phyloP scores from a whole-genome alignment of 2,888 invertebrate species.

The Pammene fasciana region DNA sequence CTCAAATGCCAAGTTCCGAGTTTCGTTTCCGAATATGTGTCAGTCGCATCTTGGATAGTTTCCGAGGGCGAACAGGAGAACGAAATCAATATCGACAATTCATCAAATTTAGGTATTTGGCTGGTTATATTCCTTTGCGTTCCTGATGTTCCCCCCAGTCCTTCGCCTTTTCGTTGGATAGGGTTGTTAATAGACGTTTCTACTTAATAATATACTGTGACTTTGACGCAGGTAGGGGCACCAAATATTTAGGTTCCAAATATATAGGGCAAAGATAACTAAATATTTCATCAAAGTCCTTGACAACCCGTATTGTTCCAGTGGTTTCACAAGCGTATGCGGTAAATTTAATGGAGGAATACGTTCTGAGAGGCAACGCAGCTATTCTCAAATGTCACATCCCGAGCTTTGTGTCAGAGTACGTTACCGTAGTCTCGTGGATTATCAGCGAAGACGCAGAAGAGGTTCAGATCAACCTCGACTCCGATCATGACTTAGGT shows the following conservation, averaged over 20 bases:
- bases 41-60: conserved; percentile 93
- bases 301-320: conserved; percentile 81
- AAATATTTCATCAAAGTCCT: not conserved
- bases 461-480: conserved; percentile 77
- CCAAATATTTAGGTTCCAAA: not conserved
- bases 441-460: conserved; percentile 88
- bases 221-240: conserved; percentile 4
- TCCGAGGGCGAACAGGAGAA: conserved; percentile 85
- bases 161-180: conserved; percentile 30
- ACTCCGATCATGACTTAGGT: conserved; percentile 68
- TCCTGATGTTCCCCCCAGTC: conserved; percentile 26
- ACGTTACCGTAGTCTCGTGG: conserved; percentile 93
- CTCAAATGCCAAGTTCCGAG: conserved; percentile 97
- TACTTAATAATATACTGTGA: not conserved
- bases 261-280: not conserved
- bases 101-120: conserved; percentile 67
- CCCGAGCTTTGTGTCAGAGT: conserved; percentile 96
- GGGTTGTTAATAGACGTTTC: not conserved
- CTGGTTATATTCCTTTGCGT: conserved; percentile 37
- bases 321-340: conserved; percentile 95
- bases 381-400: conserved; percentile 97
- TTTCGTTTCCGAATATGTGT: conserved; percentile 95
- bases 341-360: conserved; percentile 96
- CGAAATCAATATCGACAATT: conserved; percentile 68
- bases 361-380: conserved; percentile 94